phyloP scores from a whole-genome alignment of 2,888 invertebrate species.

The Trichopoda pennipes region DNA sequence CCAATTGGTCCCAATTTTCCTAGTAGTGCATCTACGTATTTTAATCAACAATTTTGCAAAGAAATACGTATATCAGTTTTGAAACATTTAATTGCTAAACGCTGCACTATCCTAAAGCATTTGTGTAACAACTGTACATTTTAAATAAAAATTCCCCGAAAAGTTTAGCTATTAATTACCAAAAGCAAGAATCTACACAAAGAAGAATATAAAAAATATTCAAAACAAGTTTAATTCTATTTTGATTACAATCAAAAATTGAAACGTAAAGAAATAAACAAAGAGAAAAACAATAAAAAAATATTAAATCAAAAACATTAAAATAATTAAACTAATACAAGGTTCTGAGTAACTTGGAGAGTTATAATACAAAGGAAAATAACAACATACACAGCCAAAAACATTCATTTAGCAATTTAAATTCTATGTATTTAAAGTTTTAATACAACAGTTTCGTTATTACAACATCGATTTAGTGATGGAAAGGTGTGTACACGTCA shows the following conservation, averaged over 20 bases:
- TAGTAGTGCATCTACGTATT: no score
- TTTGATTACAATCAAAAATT: conserved; percentile 31
- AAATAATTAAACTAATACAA: conserved; percentile 8
- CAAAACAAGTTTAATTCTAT: conserved; percentile 28
- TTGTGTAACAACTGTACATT: conserved; percentile 45
- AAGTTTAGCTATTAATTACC: conserved; percentile 10
- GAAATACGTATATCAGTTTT: no score
- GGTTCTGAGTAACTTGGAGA: background rate
- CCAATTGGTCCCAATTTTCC: no score
- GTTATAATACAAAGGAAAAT: background rate
- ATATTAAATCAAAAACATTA: conserved; percentile 19
- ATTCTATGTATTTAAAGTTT: background rate
- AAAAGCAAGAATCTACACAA: background rate
- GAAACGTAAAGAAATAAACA: background rate
- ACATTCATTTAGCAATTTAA: background rate
- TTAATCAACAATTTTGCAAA: no score
- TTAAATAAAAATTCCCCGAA: conserved; percentile 8
- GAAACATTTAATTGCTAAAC: no score
- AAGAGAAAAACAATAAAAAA: conserved; percentile 3
- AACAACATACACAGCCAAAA: background rate
- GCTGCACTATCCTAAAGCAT: no score
- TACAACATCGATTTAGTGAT: background rate
- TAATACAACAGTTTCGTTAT: no score
- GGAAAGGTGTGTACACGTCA: background rate
- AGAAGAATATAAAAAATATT: conserved; percentile 21